phyloP scores from a whole-genome alignment of 2,113 vertebrate genomes.

The Oncorhynchus mykiss region DNA sequence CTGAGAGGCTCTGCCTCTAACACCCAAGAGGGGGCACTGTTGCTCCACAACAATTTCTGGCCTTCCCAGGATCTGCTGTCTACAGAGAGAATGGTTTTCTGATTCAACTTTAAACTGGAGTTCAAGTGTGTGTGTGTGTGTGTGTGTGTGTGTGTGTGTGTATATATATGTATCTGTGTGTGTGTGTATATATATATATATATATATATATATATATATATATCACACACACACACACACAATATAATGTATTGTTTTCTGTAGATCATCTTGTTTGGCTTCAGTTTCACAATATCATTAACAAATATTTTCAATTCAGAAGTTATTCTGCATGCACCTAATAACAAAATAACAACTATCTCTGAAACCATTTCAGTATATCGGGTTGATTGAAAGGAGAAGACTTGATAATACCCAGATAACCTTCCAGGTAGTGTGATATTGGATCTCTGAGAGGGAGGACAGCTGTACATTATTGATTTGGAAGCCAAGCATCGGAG shows the following conservation, averaged over 20 bases:
- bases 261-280: too few species aligned
- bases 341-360: slow-evolving; percentile 17
- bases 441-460: neutral
- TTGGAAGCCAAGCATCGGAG: slow-evolving; percentile 50
- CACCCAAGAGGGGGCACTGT: slow-evolving; percentile 46
- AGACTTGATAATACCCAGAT: neutral
- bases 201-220: too few species aligned
- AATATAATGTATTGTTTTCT: neutral
- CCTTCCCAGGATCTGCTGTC: neutral
- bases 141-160: neutral
- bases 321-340: neutral
- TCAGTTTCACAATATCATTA: neutral
- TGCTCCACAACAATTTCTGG: slow-evolving; percentile 13
- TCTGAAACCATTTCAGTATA: neutral
- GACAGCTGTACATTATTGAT: slow-evolving; percentile 61
- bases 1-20: neutral
- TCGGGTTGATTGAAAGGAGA: neutral
- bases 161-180: too few species aligned
- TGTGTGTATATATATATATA: neutral
- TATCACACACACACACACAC: too few species aligned
- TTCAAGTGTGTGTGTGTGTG: neutral
- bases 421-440: neutral
- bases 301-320: neutral
- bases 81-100: neutral
- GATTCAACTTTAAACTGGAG: neutral